Evolutionary conservation across 2,888 invertebrate species (phyloP), one percentile per base, ranked within the genome.

Genomic region (Bellardia pandia): DNA sequence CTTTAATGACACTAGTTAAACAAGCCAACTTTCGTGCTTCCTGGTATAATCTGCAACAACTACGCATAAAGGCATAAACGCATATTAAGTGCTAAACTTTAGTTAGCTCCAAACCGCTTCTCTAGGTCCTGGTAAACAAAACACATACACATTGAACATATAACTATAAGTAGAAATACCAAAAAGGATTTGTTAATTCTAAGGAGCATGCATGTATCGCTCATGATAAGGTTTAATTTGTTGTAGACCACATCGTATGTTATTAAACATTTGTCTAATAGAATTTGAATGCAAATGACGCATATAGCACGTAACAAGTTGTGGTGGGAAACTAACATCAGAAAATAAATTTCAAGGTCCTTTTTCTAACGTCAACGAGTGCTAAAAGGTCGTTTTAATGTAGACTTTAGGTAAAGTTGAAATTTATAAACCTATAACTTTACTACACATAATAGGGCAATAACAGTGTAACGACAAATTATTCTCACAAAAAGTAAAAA

Each of bases 1-100:
- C 51, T 87, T 78, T 81, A 85, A 78, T 87, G 87, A 75, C 81
- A 87, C 85, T 78, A 87, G 81, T 81, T 71, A 85, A 81, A 82
- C 77, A 82, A 58, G 69, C 23, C 56, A 81, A 75, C 72, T 56
- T 60, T 48, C 45, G 30, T 37, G 75, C n/a, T 68, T 68, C 30
- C 58, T 23, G 37, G 5, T 66, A 66, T 60, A 30, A 42, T 30
- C 51, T 60, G 69, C 23, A 48, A 48, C 60, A 69, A 68, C 66
- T 30, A 42, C 11, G 42, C 60, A 64, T 64, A 42, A 58, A 2
- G 30, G 13, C 51, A 74, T 53, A 56, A 68, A 81, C 76, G 68
- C 84, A 62, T 68, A 64, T 81, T 78, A 69, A 64, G 30, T 78
- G 64, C 56, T 64, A 60, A 69, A 84, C 51, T 80, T 79, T 45